A percentile compares a stretch with the other conserved stretches of the same genome.
Evolutionary conservation across 2,888 invertebrate species (phyloP).

Genomic region (Amblyteles armatorius): DNA sequence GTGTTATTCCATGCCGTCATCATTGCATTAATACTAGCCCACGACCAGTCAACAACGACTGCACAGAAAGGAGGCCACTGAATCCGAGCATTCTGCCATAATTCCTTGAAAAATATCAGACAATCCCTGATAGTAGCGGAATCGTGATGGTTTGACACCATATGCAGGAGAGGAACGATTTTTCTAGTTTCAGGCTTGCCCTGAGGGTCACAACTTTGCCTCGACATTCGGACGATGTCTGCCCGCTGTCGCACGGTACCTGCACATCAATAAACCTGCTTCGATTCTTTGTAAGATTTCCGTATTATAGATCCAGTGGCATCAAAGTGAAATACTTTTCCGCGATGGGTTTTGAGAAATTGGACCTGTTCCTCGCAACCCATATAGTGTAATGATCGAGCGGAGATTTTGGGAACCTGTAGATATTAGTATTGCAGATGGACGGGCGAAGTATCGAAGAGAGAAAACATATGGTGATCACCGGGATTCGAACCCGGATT

Average conservation of each 20-base stretch:
- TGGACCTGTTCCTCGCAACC: slow-evolving; percentile 44
- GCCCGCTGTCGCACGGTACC: slow-evolving; percentile 19
- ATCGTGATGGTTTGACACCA: slow-evolving; percentile 41
- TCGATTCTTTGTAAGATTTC: slow-evolving; percentile 37
- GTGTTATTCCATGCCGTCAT: slow-evolving; percentile 50
- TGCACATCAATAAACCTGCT: slow-evolving; percentile 23
- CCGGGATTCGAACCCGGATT: too few species aligned
- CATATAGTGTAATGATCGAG: too few species aligned
- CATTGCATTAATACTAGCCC: slow-evolving; percentile 28
- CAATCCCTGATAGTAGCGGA: slow-evolving; percentile 29
- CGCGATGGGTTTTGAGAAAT: slow-evolving; percentile 25
- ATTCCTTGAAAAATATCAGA: slow-evolving; percentile 33
- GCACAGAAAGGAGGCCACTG: slow-evolving; percentile 28
- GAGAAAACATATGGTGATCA: too few species aligned
- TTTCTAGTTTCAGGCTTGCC: not conserved
- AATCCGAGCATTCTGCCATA: slow-evolving; percentile 22
- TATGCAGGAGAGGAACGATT: slow-evolving; percentile 23
- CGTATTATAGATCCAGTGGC: slow-evolving; percentile 39
- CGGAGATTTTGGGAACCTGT: too few species aligned
- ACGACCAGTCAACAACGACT: slow-evolving; percentile 52
- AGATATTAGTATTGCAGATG: too few species aligned
- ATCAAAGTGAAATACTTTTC: slow-evolving; percentile 33
- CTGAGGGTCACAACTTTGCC: not conserved
- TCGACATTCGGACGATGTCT: not conserved
- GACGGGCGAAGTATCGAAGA: too few species aligned